phyloP scores from a whole-genome alignment of 2,888 invertebrate genomes.

The Allacma fusca region DNA sequence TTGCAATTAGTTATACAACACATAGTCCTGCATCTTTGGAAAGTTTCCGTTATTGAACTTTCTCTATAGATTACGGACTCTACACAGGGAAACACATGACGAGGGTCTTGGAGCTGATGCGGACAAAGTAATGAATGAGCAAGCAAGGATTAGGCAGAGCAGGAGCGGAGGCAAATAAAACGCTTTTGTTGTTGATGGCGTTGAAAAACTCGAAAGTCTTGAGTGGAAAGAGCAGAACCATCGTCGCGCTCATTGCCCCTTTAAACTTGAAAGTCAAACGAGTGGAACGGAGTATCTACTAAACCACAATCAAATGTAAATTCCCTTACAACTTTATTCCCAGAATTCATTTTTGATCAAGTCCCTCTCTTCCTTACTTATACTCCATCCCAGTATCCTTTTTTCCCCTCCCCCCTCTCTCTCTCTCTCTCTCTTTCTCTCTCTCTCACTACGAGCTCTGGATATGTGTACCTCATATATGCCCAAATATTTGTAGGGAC shows the following conservation, averaged over 20 bases:
- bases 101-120: not conserved
- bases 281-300: conserved; percentile 24
- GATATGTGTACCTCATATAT: too few species aligned
- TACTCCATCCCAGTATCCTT: not conserved
- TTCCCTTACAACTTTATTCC: not conserved
- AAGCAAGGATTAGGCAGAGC: not conserved
- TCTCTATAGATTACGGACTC: conserved; percentile 18
- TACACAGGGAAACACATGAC: not conserved
- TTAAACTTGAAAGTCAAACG: conserved; percentile 41
- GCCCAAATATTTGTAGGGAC: too few species aligned
- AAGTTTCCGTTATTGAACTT: conserved; percentile 37
- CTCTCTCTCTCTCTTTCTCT: too few species aligned
- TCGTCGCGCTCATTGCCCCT: conserved; percentile 38
- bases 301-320: conserved; percentile 27
- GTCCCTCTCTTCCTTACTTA: not conserved
- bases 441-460: too few species aligned
- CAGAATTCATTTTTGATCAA: not conserved
- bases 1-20: conserved; percentile 11
- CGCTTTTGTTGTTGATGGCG: conserved; percentile 5
- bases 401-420: too few species aligned
- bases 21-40: not conserved
- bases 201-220: conserved; percentile 30
- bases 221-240: conserved; percentile 36
- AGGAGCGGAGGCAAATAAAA: not conserved
- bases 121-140: not conserved